These are phyloP conservation scores for Dermolepida albohirtum DNA, from an alignment of 2,888 invertebrate genomes.

Conservation along the genomic window DNA sequence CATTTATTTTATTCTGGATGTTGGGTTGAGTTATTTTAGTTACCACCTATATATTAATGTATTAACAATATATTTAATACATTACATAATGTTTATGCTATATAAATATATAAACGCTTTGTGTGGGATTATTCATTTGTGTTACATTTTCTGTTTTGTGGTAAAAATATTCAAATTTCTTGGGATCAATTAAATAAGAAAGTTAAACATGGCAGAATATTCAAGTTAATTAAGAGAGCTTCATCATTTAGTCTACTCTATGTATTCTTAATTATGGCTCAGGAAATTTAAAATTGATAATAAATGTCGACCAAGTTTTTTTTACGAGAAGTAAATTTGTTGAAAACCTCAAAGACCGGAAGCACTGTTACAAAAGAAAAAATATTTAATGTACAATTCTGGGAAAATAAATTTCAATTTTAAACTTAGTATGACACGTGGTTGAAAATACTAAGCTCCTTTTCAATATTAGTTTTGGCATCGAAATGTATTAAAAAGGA, in stretches of 20 bases:
- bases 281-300: too few species aligned
- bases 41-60: conserved; percentile 56
- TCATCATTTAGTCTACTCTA: too few species aligned
- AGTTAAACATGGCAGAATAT: too few species aligned
- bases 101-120: conserved; percentile 33
- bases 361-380: too few species aligned
- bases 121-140: conserved; percentile 30
- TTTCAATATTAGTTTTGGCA: background rate
- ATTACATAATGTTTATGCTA: conserved; percentile 35
- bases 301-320: too few species aligned
- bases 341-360: too few species aligned
- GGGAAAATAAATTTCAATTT: background rate
- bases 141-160: conserved; percentile 27
- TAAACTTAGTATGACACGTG: conserved; percentile 4
- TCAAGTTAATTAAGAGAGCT: too few species aligned
- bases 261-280: too few species aligned
- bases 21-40: conserved; percentile 60
- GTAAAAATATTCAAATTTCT: conserved; percentile 9
- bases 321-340: too few species aligned
- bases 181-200: too few species aligned
- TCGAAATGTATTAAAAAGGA: background rate
- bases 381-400: too few species aligned
- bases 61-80: conserved; percentile 37
- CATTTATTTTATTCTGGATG: conserved; percentile 42
- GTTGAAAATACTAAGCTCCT: background rate